Conservation (phyloP, 2,113 vertebrate species). For the Podocnemis expansa region DNA sequence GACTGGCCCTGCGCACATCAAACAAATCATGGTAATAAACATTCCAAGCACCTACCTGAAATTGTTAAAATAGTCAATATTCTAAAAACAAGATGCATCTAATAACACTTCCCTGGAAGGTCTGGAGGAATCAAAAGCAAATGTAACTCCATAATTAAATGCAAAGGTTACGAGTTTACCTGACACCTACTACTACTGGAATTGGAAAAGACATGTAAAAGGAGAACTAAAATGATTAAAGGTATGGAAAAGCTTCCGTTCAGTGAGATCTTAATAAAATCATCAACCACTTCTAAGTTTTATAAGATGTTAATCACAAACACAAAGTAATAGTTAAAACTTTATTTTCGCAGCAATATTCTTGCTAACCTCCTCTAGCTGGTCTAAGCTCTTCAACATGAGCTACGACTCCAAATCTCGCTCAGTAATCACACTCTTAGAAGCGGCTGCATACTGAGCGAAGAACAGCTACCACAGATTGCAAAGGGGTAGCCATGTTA, state of each 20-base stretch:
- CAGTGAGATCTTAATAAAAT: no score
- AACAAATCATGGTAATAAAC: not conserved
- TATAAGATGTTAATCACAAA: not conserved
- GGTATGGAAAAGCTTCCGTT: no score
- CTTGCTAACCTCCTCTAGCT: not conserved
- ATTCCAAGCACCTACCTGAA: not conserved
- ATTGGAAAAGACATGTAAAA: no score
- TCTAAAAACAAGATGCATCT: not conserved
- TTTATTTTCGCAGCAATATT: not conserved
- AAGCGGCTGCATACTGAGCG: not conserved
- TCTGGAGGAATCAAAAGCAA: not conserved
- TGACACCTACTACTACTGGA: no score
- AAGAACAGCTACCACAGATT: not conserved
- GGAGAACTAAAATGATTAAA: no score
- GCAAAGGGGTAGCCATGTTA: no score
- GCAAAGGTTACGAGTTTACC: not conserved
- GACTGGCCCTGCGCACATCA: not conserved
- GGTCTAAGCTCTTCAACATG: not conserved
- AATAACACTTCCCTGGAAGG: not conserved
- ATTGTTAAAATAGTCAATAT: not conserved
- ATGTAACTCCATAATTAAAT: not conserved
- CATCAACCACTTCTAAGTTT: not conserved
- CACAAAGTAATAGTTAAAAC: not conserved
- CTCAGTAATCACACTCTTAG: not conserved
- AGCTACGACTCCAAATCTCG: not conserved